Evolutionary conservation across 2,113 vertebrate species (phyloP), one percentile per base, ranked within the genome.

Genomic region (Elachura formosa): DNA sequence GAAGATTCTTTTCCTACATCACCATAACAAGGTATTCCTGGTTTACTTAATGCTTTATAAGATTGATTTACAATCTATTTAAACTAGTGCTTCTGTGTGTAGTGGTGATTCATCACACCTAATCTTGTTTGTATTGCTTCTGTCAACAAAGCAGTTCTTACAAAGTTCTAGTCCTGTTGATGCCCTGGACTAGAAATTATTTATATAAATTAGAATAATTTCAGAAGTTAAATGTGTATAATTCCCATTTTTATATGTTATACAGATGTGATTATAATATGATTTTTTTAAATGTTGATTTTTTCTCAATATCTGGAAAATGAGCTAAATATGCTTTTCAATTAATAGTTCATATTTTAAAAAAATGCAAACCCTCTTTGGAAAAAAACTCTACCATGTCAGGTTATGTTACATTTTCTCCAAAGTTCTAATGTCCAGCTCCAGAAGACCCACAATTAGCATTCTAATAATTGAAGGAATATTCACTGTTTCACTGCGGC

Each of bases 111-210:
- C 78, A 92, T 91, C 75, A 86, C 52, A 91, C 21, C 49, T 87
- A 84, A 87, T 90, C 63, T 56, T 93, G 26, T 87, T 96, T 93
- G 75, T 46, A 76, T 63, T 94, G 24, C 33, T 74, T 87, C 51
- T 84, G 61, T 94, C 74, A 95, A 94, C 58, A 87, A 73, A 76
- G 26, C 19, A 78, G 25, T 45, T 94, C 73, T 90, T 84, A 34
- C 3, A 55, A 84, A 90, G 36, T 75, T 93, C 59, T 84, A 78
- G 77, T 51, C 45, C 43, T 86, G 77, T 72, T 82, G 48, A 92
- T 76, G 12, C 2, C n/a, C 22, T 77, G 7, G 26, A 64, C 28
- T 76, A 28, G 45, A 14, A 81, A 64, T 90, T 81, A 77, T 51
- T 85, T 87, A 41, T 40, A 73, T 43, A 20, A 67, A 12, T n/a